Percentiles rank a stretch among this genome's conserved stretches.
phyloP scores from a whole-genome alignment of 1,140 invertebrate genomes.

The Drosophila suzukii region DNA sequence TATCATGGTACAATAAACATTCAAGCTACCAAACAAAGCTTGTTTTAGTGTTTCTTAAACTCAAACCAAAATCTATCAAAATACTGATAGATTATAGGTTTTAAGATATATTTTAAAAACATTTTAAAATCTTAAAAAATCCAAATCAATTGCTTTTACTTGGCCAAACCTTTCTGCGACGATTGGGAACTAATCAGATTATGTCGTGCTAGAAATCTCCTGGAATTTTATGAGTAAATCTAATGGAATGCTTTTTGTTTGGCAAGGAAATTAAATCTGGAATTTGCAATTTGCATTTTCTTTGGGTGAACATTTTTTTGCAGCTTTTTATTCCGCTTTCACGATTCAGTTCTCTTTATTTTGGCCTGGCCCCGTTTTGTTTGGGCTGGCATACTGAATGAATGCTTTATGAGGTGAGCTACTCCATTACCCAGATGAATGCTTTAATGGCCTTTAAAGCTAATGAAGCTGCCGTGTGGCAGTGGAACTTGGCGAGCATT shows the following conservation, averaged over 20 bases:
- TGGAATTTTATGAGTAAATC: constrained; percentile 23
- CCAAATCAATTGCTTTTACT: too few relatives aligned
- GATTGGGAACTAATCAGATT: constrained; percentile 8
- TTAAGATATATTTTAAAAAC: too few relatives aligned
- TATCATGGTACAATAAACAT: not conserved
- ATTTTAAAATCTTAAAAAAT: too few relatives aligned
- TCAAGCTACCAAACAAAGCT: too few relatives aligned
- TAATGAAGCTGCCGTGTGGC: constrained; percentile 30
- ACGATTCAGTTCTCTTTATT: constrained; percentile 28
- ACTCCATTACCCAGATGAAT: constrained; percentile 48
- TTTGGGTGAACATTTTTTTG: constrained; percentile 1
- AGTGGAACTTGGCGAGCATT: constrained; percentile 11
- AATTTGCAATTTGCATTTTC: constrained; percentile 22
- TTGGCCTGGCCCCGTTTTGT: constrained; percentile 27
- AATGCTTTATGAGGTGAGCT: constrained; percentile 43
- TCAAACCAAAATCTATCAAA: too few relatives aligned
- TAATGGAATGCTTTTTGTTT: constrained; percentile 21
- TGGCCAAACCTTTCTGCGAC: too few relatives aligned
- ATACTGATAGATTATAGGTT: too few relatives aligned
- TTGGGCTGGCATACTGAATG: constrained; percentile 29
- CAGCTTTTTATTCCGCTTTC: constrained; percentile 31
- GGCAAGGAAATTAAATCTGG: constrained; percentile 41
- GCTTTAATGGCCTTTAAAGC: constrained; percentile 45
- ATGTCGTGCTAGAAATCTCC: constrained; percentile 1
- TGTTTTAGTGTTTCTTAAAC: too few relatives aligned